Base-by-base conservation (phyloP, 2,888 invertebrate genomes). In the Podotricha telesiphe region DNA sequence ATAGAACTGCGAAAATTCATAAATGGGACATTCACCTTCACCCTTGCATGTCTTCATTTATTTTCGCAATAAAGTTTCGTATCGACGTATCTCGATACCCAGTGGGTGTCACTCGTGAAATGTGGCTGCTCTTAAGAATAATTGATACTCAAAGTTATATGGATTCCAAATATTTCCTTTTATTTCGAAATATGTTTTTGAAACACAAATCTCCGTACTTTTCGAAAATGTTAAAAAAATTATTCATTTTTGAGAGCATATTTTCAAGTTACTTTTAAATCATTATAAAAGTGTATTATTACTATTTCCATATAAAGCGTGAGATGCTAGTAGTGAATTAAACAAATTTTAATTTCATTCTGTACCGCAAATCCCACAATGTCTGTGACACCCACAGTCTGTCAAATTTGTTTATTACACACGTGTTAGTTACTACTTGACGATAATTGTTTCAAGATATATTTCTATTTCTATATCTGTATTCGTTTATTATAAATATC, bases 331-430 rank as follows among this genome's bases (percentile, higher is more conserved):
- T n/a, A n/a, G n/a, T n/a, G n/a, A n/a, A n/a, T n/a, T n/a, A n/a
- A n/a, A n/a, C n/a, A n/a, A n/a, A n/a, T n/a, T n/a, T n/a, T n/a
- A n/a, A n/a, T n/a, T n/a, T n/a, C n/a, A n/a, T n/a, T n/a, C 37
- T 37, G 6, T 37, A 6, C 6, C 28, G 2, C 37, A 37, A 37
- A 22, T 42, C 10, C 4, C 59, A 22, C n/a, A 42, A 45, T n/a
- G 11, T 59, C 11, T 10, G 22, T 45, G 59, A 45, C 59, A 59
- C 59, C 59, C 42, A n/a, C n/a, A n/a, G n/a, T 22, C n/a, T 45
- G 11, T 59, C 42, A 20, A 22, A 59, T 22, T 42, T 11, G 4
- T 19, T 56, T 13, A 58, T 13, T 19, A 40, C 7, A n/a, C 11
- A n/a, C 19, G 42, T 42, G n/a, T 59, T 59, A 5, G 22, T 40